Evolutionary conservation across 92 coral and sea anemone genomes (phyloP), one percentile per base, ranked within the genome.

Genomic region (Isaurus tuberculatus): DNA sequence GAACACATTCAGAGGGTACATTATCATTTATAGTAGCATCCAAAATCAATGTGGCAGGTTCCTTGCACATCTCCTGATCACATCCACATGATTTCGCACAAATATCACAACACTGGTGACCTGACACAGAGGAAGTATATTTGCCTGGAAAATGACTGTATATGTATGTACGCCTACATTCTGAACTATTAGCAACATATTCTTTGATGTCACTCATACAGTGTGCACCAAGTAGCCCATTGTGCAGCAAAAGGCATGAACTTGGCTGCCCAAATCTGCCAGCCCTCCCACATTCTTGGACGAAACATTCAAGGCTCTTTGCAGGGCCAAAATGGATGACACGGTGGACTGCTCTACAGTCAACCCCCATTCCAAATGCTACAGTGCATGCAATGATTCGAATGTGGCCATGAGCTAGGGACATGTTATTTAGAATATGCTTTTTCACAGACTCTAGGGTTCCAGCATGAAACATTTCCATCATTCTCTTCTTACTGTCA

Each of bases 281-380:
- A 81, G 88, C 89, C 31, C 91, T 87, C 2, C 89, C 93, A 87
- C 91, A 87, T 30, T 87, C 91, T 26, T 90, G 93, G 5, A 87
- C 55, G 73, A 79, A 84, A 0, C 89, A 33, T 33, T 90, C 89
- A 8, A 65, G 15, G 84, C 84, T 87, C 17, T 80, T 34, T 1
- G 91, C 83, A 46, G 93, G 93, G 2, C 93, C 91, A 87, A 83
- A 87, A 13, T 90, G 86, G 0, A 90, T 2, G 5, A 90, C 73
- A 0, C 79, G 48, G 44, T 49, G 83, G 0, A 87, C 93, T 5
- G 70, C 70, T 61, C 84, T 72, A 31, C 93, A 90, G 22, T 90
- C 73, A 46, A 84, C 84, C 13, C 85, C 89, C 93, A 87, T 90
- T 7, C 89, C 86, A 79, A 84, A 87, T n/a, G 93, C 91, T 61